Conservation (phyloP, 1,140 invertebrate species). For the Drosophila lacteicornis region DNA sequence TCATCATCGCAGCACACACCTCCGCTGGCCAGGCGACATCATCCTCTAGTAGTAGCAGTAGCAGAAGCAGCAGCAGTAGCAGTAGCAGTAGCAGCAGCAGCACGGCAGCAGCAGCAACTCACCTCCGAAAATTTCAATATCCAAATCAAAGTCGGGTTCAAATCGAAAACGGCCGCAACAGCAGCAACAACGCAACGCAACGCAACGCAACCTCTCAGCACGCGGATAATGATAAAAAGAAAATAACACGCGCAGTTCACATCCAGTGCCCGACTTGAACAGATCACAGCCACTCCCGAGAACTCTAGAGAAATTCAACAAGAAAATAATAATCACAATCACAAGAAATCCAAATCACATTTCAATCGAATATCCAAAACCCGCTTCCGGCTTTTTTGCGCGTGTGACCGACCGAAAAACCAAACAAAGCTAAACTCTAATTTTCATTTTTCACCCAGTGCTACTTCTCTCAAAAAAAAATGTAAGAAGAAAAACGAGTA, state of each 20-base stretch:
- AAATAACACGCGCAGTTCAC: slow-evolving; percentile 62
- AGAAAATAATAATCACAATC: slow-evolving; percentile 9
- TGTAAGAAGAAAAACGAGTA: slow-evolving; percentile 55
- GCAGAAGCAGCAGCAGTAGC: slow-evolving; percentile 19
- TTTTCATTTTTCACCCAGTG: slow-evolving; percentile 42
- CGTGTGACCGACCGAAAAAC: slow-evolving; percentile 45
- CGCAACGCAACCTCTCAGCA: slow-evolving; percentile 58
- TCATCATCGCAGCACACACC: slow-evolving; percentile 39
- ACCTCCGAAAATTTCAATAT: slow-evolving; percentile 83
- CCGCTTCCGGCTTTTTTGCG: slow-evolving; percentile 56
- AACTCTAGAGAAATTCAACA: slow-evolving; percentile 9
- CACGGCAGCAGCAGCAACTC: slow-evolving; percentile 50
- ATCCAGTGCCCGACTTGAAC: slow-evolving; percentile 43
- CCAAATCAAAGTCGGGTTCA: slow-evolving; percentile 85
- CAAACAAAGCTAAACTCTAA: slow-evolving; percentile 35
- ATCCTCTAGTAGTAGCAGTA: slow-evolving; percentile 34
- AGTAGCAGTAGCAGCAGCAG: slow-evolving; percentile 38
- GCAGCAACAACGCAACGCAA: slow-evolving; percentile 83
- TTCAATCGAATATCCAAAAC: slow-evolving; percentile 30
- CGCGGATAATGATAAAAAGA: slow-evolving; percentile 78
- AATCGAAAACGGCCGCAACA: slow-evolving; percentile 84
- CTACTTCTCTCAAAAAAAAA: slow-evolving; percentile 51
- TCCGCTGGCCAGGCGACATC: slow-evolving; percentile 26
- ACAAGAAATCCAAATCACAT: slow-evolving; percentile 23
- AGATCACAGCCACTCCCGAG: slow-evolving; percentile 41